Evolutionary conservation across 2,888 invertebrate species (phyloP), one percentile per base, ranked within the genome.

Genomic region (Oscheius sp.): DNA sequence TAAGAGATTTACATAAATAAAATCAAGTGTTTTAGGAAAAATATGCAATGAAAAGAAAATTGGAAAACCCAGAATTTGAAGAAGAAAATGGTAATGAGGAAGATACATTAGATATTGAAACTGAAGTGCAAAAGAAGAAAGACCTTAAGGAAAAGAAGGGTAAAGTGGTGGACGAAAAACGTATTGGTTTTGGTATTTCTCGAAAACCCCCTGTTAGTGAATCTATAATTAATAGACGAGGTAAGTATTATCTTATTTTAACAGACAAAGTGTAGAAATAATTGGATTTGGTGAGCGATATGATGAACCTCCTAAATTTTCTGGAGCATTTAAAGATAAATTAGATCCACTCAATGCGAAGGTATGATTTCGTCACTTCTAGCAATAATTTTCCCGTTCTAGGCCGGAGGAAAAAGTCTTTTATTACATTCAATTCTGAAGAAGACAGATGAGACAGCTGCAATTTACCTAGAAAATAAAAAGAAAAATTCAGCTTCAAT

Each of bases 251-350:
- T 17, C 6, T 8, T 9, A 20, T 17, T 28, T 44, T 50, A 3
- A 3, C 51, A 8, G 8, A 20, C 28, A 14, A 12, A n/a, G 28
- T 66, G n/a, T 66, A 82, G 82, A 83, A 69, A 68, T 78, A 6
- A 77, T 83, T 50, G 74, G 64, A n/a, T 83, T 83, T 63, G 82
- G 82, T 2, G 82, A 81, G 50, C 64, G 81, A 8, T 78, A 77
- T 66, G 82, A 83, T 61, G 82, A 78, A 1, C 82, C 82, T 8
- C 82, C 82, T 9, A 63, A 67, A 1, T 83, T 83, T 66, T 54
- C 50, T 6, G 78, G 75, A 32, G 45, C 26, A 6, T 59, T 77
- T 28, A 75, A 79, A 59, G 72, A 70, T 20, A 78, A 73, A 62
- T 67, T 78, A 28, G 75, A 76, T 54, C 80, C 76, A 17, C 54